Evolutionary conservation across 2,113 vertebrate species (phyloP).

Genomic region (Lipotes vexillifer): DNA sequence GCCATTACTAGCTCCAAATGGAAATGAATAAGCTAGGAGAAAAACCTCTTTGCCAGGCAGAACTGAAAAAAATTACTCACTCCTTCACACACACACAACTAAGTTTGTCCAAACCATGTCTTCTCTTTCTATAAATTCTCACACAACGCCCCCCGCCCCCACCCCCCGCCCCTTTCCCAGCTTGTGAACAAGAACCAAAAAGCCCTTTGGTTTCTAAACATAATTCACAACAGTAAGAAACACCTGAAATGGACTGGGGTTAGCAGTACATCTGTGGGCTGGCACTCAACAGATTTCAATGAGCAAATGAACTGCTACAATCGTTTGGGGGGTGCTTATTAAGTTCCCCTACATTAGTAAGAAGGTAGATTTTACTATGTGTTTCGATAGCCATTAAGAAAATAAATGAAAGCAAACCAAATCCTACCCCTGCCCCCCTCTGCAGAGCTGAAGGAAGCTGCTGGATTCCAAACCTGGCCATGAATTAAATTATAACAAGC

Average conservation of each 20-base stretch:
- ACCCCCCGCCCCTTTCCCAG: neutral
- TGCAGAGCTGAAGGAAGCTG: neutral
- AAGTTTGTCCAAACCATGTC: neutral
- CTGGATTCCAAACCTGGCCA: neutral
- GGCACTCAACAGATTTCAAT: fast-evolving
- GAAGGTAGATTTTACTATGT: neutral
- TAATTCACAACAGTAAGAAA: neutral
- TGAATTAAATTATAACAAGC: neutral
- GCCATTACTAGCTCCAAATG: neutral
- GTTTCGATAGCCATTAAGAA: neutral
- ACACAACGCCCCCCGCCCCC: too few relatives aligned
- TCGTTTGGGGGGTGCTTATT: neutral
- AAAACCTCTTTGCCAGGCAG: neutral
- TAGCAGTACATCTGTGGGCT: neutral
- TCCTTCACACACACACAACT: neutral
- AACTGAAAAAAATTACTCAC: neutral
- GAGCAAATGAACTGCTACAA: fast-evolving
- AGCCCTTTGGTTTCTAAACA: neutral
- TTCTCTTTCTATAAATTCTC: neutral
- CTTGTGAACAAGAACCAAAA: neutral
- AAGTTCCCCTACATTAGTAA: neutral
- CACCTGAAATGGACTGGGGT: neutral
- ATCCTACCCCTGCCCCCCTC: fast-evolving
- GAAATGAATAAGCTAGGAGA: neutral
- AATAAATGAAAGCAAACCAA: neutral